Base-by-base conservation (phyloP, 2,888 invertebrate species). In the Cryptus armator region DNA sequence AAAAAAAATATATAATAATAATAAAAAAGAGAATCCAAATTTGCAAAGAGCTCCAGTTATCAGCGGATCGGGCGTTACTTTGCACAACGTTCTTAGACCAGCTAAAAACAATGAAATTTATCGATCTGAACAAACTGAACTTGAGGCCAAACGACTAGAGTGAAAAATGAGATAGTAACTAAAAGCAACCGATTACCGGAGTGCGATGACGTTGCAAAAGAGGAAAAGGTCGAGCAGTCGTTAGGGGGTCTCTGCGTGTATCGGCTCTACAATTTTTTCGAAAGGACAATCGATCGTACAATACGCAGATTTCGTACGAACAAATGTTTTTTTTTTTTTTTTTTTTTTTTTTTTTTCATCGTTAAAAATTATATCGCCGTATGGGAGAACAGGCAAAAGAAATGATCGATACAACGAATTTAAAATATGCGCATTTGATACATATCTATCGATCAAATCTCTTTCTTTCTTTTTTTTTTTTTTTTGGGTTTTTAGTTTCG, bases 71-170 rank as follows among this genome's bases (percentile, higher is more conserved):
- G 51, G 9, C 14, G 19, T 53, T 56, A 62, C 68, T 64, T 78
- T 59, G 67, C 75, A 59, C 43, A 83, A 75, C 88, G 90, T 92
- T 91, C 90, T 91, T 92, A 91, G 91, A 90, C 91, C 91, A 87
- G 91, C 91, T 92, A 91, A 91, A 91, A 92, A 91, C 91, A 90
- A 89, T 77, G 29, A 43, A 37, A 77, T 53, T 59, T 24, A 56
- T 59, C 32, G 37, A 78, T 78, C 37, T 62, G 43, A 43, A 37
- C 16, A 62, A 56, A 71, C 37, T 43, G 48, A 51, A 46, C 51
- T 67, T 53, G 24, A 68, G 66, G 76, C 1, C 72, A 83, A 72
- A 53, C 29, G 80, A 85, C 80, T 83, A 80, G 77, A 82, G 10
- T 51, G 43, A 68, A 48, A 37, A 59, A 59, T 53, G 29, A 74